phyloP scores from a whole-genome alignment of 2,888 invertebrate species.

The Invenusta paracnida region DNA sequence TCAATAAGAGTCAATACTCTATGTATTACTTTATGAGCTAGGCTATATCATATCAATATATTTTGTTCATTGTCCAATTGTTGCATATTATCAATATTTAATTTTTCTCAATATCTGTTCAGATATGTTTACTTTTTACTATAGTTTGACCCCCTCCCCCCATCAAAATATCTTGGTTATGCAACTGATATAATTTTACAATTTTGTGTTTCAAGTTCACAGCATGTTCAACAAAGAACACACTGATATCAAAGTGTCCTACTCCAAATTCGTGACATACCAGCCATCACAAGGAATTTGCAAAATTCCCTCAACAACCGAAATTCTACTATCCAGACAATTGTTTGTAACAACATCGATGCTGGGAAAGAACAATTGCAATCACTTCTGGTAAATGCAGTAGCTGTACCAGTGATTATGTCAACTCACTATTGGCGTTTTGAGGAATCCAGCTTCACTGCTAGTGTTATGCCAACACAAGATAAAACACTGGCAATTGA shows the following conservation, averaged over 20 bases:
- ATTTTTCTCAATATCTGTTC: not conserved
- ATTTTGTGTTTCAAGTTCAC: not conserved
- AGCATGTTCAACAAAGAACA: constrained; percentile 3
- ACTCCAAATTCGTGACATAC: constrained; percentile 22
- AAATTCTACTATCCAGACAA: not conserved
- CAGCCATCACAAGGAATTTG: not conserved
- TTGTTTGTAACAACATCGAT: not conserved
- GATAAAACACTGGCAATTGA: not conserved
- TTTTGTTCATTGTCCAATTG: not conserved
- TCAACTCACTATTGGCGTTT: not conserved
- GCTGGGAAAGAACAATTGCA: not conserved
- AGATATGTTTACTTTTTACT: not conserved
- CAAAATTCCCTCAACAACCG: not conserved
- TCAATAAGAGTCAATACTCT: no score
- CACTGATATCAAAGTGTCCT: not conserved
- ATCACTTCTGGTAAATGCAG: not conserved
- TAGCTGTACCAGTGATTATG: not conserved
- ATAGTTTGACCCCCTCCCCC: not conserved
- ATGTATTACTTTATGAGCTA: no score
- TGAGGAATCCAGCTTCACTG: not conserved
- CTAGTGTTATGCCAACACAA: not conserved
- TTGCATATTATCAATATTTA: not conserved
- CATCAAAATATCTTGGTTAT: not conserved
- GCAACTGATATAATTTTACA: not conserved
- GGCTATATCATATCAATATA: not conserved